Percentiles rank a stretch among this genome's conserved stretches.
Conservation (phyloP, 2,888 invertebrate genomes). For the Troglohyphantes excavatus region DNA sequence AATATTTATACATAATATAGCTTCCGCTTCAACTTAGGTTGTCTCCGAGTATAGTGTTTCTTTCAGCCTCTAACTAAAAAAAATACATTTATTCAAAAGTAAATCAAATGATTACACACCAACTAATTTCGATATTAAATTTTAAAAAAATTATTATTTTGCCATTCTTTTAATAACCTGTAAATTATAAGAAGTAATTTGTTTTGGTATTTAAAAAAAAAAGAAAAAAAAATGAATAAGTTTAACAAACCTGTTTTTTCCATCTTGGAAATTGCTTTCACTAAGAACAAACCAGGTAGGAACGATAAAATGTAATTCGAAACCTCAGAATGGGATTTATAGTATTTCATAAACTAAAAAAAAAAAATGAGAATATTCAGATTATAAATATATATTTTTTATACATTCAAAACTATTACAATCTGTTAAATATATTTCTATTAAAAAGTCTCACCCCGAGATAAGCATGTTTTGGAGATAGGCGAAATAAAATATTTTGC, state of each 20-base stretch:
- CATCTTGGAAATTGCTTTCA: slow-evolving; percentile 17
- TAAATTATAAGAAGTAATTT: too few species aligned
- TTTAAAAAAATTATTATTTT: too few species aligned
- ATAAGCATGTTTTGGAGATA: neutral
- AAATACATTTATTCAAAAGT: too few species aligned
- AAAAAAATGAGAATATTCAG: neutral
- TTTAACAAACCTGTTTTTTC: slow-evolving; percentile 1
- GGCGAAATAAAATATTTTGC: neutral
- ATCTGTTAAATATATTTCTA: neutral
- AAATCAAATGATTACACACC: too few species aligned
- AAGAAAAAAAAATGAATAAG: neutral
- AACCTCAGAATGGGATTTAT: neutral
- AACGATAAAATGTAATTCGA: slow-evolving; percentile 7
- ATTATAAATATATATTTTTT: neutral
- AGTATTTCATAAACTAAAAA: neutral
- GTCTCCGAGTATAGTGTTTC: too few species aligned
- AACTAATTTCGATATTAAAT: too few species aligned
- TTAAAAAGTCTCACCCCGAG: neutral
- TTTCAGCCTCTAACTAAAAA: too few species aligned
- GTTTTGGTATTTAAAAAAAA: too few species aligned
- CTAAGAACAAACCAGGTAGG: neutral
- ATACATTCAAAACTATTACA: neutral
- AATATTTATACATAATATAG: too few species aligned
- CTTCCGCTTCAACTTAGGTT: too few species aligned
- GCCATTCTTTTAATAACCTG: too few species aligned